Evolutionary conservation across 2,797 vertebrate species (phyloP).

Genomic region (Alca torda): DNA sequence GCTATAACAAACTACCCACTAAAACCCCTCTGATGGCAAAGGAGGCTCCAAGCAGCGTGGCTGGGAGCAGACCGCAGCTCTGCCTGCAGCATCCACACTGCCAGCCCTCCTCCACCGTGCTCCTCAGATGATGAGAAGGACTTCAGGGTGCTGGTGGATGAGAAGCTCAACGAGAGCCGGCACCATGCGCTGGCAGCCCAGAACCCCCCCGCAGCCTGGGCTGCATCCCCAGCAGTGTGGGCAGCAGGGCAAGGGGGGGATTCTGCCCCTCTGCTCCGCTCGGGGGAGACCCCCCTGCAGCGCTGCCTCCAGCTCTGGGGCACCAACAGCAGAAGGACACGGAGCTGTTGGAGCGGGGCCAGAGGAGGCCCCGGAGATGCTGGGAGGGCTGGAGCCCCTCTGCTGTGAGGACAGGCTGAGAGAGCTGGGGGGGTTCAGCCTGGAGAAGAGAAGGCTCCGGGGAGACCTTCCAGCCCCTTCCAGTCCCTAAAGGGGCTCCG

Average conservation of each 20-base stretch:
- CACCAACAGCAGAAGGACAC: no score
- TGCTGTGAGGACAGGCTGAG: no score
- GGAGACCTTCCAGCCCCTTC: no score
- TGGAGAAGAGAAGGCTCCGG: no score
- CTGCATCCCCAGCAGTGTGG: background rate
- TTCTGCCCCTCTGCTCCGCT: no score
- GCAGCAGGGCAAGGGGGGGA: background rate
- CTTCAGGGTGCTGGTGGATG: background rate
- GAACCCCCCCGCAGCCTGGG: background rate
- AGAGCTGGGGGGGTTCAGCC: no score
- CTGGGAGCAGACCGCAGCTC: background rate
- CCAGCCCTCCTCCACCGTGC: background rate
- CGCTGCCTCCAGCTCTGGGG: no score
- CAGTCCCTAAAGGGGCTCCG: no score
- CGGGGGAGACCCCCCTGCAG: no score
- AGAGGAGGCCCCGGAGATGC: no score
- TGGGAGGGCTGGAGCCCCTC: no score
- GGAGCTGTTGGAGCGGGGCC: no score
- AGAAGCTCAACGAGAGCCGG: background rate
- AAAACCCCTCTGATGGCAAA: background rate
- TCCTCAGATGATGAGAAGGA: background rate
- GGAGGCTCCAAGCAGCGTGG: rapidly evolving
- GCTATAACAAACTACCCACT: background rate
- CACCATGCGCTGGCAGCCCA: background rate
- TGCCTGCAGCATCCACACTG: background rate